A percentile compares a stretch with the other conserved stretches of the same genome.
phyloP scores from a whole-genome alignment of 2,113 vertebrate genomes.

The Anguilla japonica region DNA sequence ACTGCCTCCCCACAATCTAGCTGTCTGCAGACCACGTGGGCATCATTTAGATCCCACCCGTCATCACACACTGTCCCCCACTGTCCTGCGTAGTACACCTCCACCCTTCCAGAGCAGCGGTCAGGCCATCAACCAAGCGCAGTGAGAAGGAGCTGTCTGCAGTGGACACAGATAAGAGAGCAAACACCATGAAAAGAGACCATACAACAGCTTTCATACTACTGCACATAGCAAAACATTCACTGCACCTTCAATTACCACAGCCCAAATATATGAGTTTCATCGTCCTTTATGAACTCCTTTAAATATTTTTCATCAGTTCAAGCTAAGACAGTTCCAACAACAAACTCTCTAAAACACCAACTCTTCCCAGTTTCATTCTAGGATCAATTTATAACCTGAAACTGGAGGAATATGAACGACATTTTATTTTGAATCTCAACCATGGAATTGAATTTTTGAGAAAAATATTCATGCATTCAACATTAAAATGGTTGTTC shows the following conservation, averaged over 20 bases:
- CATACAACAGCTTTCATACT: neutral
- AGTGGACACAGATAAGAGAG: neutral
- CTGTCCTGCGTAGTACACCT: neutral
- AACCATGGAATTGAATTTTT: too few species aligned
- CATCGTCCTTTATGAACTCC: too few species aligned
- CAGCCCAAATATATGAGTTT: too few species aligned
- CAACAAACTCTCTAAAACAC: neutral
- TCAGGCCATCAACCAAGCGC: neutral
- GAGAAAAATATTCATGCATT: too few species aligned
- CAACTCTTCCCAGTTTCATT: too few species aligned
- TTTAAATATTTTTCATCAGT: neutral
- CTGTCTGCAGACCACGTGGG: neutral
- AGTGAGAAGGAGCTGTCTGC: neutral
- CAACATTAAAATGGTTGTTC: too few species aligned
- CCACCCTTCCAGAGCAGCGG: slow-evolving; percentile 4
- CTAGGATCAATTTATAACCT: too few species aligned
- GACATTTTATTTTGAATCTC: too few species aligned
- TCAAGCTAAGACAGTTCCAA: too few species aligned
- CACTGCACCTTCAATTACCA: too few species aligned
- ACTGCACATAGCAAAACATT: neutral
- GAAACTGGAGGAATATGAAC: too few species aligned
- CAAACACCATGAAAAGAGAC: neutral
- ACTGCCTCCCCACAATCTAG: neutral
- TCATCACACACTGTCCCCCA: neutral
- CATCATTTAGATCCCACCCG: neutral